These are phyloP conservation scores for Mnemiopsis leidyi DNA, from an alignment of 37 sponge, comb jelly and placozoan genomes.

Conservation along the genomic window DNA sequence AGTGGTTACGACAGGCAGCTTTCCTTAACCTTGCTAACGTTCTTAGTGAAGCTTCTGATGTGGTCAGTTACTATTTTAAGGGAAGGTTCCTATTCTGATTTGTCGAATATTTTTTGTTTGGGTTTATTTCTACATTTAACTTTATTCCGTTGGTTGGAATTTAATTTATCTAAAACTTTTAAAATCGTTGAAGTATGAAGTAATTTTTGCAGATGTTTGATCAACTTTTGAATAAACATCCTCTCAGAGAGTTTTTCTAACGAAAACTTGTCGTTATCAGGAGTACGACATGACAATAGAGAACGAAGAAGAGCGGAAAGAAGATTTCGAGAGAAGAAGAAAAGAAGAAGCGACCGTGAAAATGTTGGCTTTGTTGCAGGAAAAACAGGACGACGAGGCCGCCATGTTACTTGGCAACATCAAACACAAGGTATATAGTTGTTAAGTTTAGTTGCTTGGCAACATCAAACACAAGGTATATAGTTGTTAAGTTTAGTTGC, in stretches of 20 bases:
- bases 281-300: constrained; percentile 24
- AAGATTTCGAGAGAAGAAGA: constrained; percentile 11
- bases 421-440: constrained; percentile 61
- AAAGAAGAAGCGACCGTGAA: not conserved
- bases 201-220: too few species aligned
- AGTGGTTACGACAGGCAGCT: not conserved
- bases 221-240: too few species aligned
- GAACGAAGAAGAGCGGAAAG: constrained; percentile 8
- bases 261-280: too few species aligned
- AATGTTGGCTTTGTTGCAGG: not conserved
- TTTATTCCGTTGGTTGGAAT: too few species aligned
- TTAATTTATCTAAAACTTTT: too few species aligned
- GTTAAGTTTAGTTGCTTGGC: not conserved
- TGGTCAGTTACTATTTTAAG: not conserved
- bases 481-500: not conserved
- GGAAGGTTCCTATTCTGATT: too few species aligned
- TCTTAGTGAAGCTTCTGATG: not conserved
- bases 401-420: constrained; percentile 40
- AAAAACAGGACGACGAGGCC: constrained; percentile 39
- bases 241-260: too few species aligned
- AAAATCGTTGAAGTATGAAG: too few species aligned
- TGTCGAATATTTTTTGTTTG: too few species aligned
- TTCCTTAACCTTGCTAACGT: constrained; percentile 14
- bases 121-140: too few species aligned
- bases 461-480: not conserved